A percentile compares a stretch with the other conserved stretches of the same genome.
Evolutionary conservation across 2,888 invertebrate genomes (phyloP).

Genomic region (Cantharis nigra): DNA sequence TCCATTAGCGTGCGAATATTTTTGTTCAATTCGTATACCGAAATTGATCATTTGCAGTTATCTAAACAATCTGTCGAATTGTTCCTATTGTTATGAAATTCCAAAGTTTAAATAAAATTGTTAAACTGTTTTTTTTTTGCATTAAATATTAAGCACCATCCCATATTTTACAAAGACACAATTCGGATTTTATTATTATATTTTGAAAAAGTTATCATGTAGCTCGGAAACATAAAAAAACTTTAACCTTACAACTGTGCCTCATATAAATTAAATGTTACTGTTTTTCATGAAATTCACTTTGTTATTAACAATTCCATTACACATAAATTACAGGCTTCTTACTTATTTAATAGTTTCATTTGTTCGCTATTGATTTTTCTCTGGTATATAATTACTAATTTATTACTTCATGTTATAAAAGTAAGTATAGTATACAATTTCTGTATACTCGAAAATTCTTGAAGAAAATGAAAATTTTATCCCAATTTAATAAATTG

Average conservation of each 20-base stretch:
- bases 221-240: not conserved
- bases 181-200: not conserved
- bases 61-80: not conserved
- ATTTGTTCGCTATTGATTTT: constrained; percentile 1
- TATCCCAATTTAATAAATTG: not conserved
- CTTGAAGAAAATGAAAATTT: not conserved
- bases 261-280: not conserved
- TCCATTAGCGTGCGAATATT: not conserved
- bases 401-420: not conserved
- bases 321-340: constrained; percentile 1
- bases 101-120: not conserved
- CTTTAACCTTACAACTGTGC: not conserved
- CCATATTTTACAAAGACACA: not conserved
- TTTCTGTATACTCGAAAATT: not conserved
- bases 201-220: not conserved
- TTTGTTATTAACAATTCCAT: constrained; percentile 4
- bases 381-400: not conserved
- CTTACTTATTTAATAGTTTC: constrained; percentile 1
- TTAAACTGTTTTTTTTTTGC: not conserved
- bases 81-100: not conserved
- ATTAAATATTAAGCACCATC: not conserved
- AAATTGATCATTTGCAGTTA: not conserved
- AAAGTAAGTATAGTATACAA: not conserved
- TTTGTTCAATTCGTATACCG: not conserved
- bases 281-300: not conserved